Evolutionary conservation across 1,140 invertebrate species (phyloP), one percentile per base, ranked within the genome.

Genomic region (Thalassaphorura encarpata): DNA sequence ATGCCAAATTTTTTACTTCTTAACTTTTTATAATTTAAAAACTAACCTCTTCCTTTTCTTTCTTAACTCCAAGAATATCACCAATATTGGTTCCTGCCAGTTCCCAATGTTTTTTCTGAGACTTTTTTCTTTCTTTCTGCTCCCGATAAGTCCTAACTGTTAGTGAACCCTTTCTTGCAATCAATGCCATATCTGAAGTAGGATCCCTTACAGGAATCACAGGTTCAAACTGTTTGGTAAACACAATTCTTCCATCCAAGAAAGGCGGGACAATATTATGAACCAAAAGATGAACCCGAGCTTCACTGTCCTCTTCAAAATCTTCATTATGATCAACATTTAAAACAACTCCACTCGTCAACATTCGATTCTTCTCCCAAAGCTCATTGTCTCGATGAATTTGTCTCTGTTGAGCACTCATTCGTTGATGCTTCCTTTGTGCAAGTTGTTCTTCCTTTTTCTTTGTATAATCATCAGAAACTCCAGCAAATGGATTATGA

Each of bases 191-290:
- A 67, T 99, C 95, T 1, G 87, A 93, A 23, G 92, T 97, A 0
- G 93, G 87, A 77, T 99, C 97, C 69, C 75, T 80, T 15, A 86
- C 85, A 49, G 90, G 90, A 64, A 97, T 82, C 48, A 97, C 87
- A 50, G 93, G 93, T 71, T 99, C 94, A 8, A 92, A 92, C 71
- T 99, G 96, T 70, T 99, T 99, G 0, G 97, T 99, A 68, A 99
- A 99, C 0, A 97, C 94, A 68, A 99, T 97, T 39, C 96, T 77
- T 56, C 96, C 97, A 76, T 99, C 97, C 2, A 99, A 75, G 73
- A 99, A 99, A 6, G 97, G 97, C 1, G 97, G 97, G 3, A 99
- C 89, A 49, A 98, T 94, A 70, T 99, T 98, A 69, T 98, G 94
- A 1, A 99, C 95, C 16, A 99, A 73, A 6, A 99, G 72, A 77